Base-by-base conservation (phyloP, 2,113 vertebrate genomes). In the Cyphomyrus plagiostoma region DNA sequence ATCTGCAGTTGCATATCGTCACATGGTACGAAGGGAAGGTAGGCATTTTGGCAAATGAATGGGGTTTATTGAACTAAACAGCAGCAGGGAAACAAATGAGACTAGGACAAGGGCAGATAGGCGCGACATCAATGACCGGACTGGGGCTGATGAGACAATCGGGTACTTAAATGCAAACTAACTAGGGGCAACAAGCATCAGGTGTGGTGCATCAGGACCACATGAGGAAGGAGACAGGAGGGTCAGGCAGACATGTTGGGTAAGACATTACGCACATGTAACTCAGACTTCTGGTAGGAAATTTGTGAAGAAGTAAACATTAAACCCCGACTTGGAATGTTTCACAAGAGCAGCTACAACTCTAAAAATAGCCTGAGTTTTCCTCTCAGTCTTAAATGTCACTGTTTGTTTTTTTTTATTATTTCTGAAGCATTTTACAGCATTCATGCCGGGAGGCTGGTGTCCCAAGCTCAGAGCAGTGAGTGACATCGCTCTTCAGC, bases 401-500 rank as follows among this genome's bases (percentile, higher is more conserved):
- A 48, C 45, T 23, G 45, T 84, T 42, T 46, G 6, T 46, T 19
- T 82, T 82, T 45, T 49, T n/a, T 89, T 87, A 58, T 86, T 85
- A 89, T 52, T 62, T 85, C 50, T 48, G 45, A 48, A 23, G 45
- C 52, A 66, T 89, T 89, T 84, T 48, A 46, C 26, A 17, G 56
- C 35, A 15, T 23, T 58, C 21, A 52, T 77, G 48, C 89, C 92
- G 86, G 92, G 90, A 91, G 85, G 19, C 77, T 82, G 86, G 90
- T 90, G n/a, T 92, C 91, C 84, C 90, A 90, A 91, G 87, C 19
- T 39, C 80, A 89, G 90, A 84, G 89, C 53, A 89, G 89, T 66
- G 83, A 87, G 89, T 91, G 91, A 45, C 91, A 89, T 94, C 90
- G 90, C 90, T 91, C 82, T 89, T 52, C 90, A 88, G 26, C 83